Base-by-base conservation (phyloP, 2,888 invertebrate species). In the Tipula confusa region DNA sequence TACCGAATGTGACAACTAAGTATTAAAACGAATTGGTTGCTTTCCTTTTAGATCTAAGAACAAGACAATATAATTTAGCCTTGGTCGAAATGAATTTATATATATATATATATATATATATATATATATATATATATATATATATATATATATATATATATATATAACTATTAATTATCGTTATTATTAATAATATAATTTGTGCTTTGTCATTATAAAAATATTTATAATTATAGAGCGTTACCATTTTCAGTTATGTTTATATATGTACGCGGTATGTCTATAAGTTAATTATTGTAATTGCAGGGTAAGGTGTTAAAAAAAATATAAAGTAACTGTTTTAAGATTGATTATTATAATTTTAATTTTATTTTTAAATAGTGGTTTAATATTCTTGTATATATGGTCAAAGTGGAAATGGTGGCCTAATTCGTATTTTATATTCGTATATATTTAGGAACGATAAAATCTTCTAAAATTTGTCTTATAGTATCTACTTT, bases 251-350 rank as follows among this genome's bases (percentile, higher is more conserved):
- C 24, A 64, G 24, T 24, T 9, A 24, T n/a, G n/a, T n/a, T n/a
- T n/a, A n/a, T n/a, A n/a, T 24, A 64, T 64, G 24, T 11, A 11
- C 64, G 64, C 64, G 64, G 64, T 9, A 64, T 64, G 24, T 64
- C 64, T 24, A 11, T 64, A 64, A 24, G 64, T 64, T 64, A 64
- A 64, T 64, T 64, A 64, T 9, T 24, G 64, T 64, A 64, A 64
- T 64, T 64, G 64, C 24, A 64, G 64, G 64, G 64, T 64, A 64
- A 64, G 64, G 64, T 64, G 64, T 64, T 64, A 64, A 64, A 64
- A 15, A 43, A 43, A 24, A 24, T 24, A 64, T 64, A 64, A 64
- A 24, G 24, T 64, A 64, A 64, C 64, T 24, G 64, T 64, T 64
- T 64, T 64, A 64, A 64, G 64, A 64, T 64, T 64, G 64, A 64